phyloP scores from a whole-genome alignment of 2,888 invertebrate species.

The Plebejus anna region DNA sequence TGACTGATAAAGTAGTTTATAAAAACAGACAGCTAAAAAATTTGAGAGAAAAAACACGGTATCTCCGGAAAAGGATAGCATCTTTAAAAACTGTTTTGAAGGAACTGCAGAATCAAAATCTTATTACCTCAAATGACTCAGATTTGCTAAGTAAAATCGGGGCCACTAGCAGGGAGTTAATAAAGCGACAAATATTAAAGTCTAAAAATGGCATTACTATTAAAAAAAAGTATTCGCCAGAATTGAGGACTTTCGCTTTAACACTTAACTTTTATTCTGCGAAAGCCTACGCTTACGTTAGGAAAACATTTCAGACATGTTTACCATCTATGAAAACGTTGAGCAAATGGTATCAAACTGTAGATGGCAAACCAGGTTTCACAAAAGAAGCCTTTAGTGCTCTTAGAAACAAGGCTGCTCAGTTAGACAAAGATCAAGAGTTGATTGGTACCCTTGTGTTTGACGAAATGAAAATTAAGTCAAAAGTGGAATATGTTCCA shows the following conservation, averaged over 20 bases:
- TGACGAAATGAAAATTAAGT: conserved; percentile 20
- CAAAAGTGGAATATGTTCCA: background rate
- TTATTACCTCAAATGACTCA: too few species aligned
- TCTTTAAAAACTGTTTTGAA: too few species aligned
- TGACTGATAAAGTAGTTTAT: too few species aligned
- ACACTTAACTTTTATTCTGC: conserved; percentile 12
- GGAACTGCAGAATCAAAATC: too few species aligned
- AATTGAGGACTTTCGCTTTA: conserved; percentile 2
- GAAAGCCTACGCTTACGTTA: background rate
- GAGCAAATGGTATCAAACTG: conserved; percentile 3
- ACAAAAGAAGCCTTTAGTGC: conserved; percentile 15
- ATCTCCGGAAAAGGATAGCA: background rate
- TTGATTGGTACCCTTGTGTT: conserved; percentile 3
- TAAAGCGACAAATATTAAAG: too few species aligned
- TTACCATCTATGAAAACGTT: background rate
- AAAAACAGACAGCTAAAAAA: too few species aligned
- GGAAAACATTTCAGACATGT: background rate
- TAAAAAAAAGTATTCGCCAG: conserved; percentile 3
- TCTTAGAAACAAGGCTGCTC: background rate
- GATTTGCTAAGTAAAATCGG: too few species aligned
- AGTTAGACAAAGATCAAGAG: background rate
- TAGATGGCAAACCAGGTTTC: background rate
- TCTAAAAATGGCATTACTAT: background rate
- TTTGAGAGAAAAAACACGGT: too few species aligned
- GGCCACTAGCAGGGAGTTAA: too few species aligned